A percentile compares a stretch with the other conserved stretches of the same genome.
These are phyloP conservation scores for Mimachlamys varia DNA, from an alignment of 2,888 invertebrate genomes.

Conservation along the genomic window DNA sequence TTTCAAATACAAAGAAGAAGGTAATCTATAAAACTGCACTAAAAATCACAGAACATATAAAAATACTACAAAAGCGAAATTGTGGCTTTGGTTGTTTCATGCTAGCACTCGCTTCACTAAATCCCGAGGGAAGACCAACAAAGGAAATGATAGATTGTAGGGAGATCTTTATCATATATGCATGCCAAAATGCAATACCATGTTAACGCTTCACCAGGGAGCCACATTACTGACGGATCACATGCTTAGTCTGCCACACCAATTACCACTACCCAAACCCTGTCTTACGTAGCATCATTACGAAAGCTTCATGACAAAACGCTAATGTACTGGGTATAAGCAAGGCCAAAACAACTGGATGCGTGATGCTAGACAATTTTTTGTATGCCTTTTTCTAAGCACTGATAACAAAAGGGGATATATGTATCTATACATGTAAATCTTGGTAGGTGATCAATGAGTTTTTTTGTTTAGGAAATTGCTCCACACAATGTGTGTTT, in stretches of 20 bases:
- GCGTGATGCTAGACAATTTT: neutral
- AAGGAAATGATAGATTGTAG: neutral
- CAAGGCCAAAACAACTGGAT: neutral
- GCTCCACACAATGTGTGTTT: neutral
- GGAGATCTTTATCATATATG: neutral
- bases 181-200: neutral
- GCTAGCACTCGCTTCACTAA: neutral
- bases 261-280: constrained; percentile 8
- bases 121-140: neutral
- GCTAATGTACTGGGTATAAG: neutral
- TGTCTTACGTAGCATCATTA: neutral
- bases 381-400: neutral
- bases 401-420: neutral
- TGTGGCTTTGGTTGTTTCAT: neutral
- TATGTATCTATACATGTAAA: neutral
- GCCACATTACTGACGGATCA: neutral
- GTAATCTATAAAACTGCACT: neutral
- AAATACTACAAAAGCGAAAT: neutral
- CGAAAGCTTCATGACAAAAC: neutral
- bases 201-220: neutral
- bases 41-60: neutral
- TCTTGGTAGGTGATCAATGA: neutral
- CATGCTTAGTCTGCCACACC: neutral
- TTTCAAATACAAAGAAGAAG: neutral
- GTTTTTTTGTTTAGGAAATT: neutral